Evolutionary conservation across 2,113 vertebrate species (phyloP), one percentile per base, ranked within the genome.

Genomic region (Ammospiza nelsoni): DNA sequence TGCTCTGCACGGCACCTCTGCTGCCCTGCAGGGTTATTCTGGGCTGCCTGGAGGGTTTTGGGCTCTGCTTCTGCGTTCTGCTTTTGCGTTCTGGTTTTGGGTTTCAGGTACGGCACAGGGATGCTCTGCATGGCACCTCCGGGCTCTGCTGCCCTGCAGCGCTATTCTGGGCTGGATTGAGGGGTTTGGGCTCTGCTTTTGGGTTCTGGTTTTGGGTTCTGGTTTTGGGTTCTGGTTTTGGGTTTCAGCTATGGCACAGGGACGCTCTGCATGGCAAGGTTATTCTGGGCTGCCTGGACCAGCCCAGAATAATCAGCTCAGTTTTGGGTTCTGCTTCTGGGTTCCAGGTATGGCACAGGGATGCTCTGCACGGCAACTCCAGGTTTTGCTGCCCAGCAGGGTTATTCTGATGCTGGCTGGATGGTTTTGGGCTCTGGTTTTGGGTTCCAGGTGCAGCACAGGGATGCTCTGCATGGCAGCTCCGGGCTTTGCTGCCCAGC

Each of bases 401-500:
- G 1, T 51, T 7, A 27, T 39, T 37, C 48, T 19, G 22, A 37
- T 76, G 12, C 65, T 87, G 33, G 7, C 59, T 5, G 52, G 48
- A 4, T 14, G 41, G 41, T 41, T 48, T 4, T 7, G 55, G 35
- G 66, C 5, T 55, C 33, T 28, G 39, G 13, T 41, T 52, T 52
- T 52, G 51, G 51, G 25, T 52, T 48, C 29, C 87, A 76, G 95
- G 88, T 87, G 73, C 0, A 44, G 62, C 18, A 23, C 33, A 11
- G 8, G 6, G 14, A 66, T 33, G 67, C 68, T 81, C 31, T 4
- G 20, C 17, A 23, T 1, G 67, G 51, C 49, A 59, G 5, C 39
- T 7, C 48, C 3, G 0, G 8, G 6, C 33, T 71, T 14, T 48
- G 71, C 71, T 28, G 0, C 19, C 61, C 39, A 0, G 67, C 66